Percentiles rank a stretch among this genome's conserved stretches.
Evolutionary conservation across 2,797 vertebrate genomes (phyloP).

Genomic region (Oophaga sylvatica): DNA sequence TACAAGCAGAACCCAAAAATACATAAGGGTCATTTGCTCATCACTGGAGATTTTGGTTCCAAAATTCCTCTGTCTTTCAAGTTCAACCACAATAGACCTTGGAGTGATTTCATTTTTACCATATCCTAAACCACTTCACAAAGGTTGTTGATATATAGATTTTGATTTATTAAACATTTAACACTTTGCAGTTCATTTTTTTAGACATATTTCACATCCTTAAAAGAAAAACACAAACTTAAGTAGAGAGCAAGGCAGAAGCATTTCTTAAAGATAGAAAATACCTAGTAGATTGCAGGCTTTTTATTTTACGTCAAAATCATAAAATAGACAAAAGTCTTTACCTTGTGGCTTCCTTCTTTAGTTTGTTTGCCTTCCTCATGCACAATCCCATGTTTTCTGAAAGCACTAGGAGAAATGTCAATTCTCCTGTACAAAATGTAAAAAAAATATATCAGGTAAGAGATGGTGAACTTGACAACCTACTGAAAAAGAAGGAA

Average conservation of each 20-base stretch:
- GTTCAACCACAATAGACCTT: conserved; percentile 91
- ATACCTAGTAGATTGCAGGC: conserved; percentile 78
- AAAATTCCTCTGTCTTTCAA: conserved; percentile 96
- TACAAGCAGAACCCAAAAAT: conserved; percentile 91
- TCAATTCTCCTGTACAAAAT: conserved; percentile 89
- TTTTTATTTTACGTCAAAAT: conserved; percentile 18
- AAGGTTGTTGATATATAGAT: conserved; percentile 86
- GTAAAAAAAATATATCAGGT: conserved; percentile 12
- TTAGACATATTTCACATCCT: conserved; percentile 92
- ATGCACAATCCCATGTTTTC: conserved; percentile 95
- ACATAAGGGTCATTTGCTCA: conserved; percentile 93
- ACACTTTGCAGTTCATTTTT: conserved; percentile 94
- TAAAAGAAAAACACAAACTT: conserved; percentile 94
- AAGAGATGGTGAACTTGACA: not conserved
- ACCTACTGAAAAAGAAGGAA: not conserved
- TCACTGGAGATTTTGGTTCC: conserved; percentile 90
- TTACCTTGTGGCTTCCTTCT: conserved; percentile 97
- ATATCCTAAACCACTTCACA: conserved; percentile 94
- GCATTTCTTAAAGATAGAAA: conserved; percentile 79
- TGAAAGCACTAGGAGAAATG: conserved; percentile 99
- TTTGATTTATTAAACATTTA: conserved; percentile 89
- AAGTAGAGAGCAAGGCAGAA: conserved; percentile 89
- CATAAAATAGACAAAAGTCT: conserved; percentile 72
- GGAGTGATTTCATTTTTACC: conserved; percentile 85
- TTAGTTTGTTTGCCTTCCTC: conserved; percentile 94